These are phyloP conservation scores for Ostrea denselamellosa DNA, from an alignment of 1,140 invertebrate species.

Conservation along the genomic window DNA sequence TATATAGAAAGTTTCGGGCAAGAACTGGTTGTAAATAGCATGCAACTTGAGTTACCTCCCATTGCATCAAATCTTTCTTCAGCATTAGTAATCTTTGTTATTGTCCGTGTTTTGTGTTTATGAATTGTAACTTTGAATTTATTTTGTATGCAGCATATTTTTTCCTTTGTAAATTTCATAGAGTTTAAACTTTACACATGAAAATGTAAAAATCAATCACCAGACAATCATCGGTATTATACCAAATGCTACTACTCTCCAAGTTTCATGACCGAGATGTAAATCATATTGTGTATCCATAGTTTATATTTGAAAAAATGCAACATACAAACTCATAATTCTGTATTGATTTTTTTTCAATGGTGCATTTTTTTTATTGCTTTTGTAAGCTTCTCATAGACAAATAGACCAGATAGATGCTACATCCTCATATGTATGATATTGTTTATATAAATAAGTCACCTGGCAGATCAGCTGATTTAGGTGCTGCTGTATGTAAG, in stretches of 20 bases:
- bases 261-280: background rate
- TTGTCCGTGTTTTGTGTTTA: background rate
- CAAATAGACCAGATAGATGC: constrained; percentile 19
- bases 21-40: background rate
- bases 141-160: background rate
- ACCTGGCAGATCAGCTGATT: background rate
- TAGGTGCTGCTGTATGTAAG: constrained; percentile 17
- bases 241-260: background rate
- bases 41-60: background rate
- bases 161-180: background rate
- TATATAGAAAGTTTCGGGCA: too few species aligned
- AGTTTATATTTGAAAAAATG: constrained; percentile 19
- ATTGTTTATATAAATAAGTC: background rate
- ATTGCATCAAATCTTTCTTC: background rate
- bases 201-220: background rate
- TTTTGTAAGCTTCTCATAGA: constrained; percentile 34
- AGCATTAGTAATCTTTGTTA: background rate
- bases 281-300: background rate
- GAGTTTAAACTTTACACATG: background rate
- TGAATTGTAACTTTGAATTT: background rate
- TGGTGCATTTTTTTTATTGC: constrained; percentile 29
- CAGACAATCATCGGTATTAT: constrained; percentile 24
- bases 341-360: constrained; percentile 13
- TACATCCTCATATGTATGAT: background rate
- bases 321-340: constrained; percentile 2